Percentiles rank a stretch among this genome's conserved stretches.
Evolutionary conservation across 2,888 invertebrate genomes (phyloP).

Genomic region (Isotomurus palustris): DNA sequence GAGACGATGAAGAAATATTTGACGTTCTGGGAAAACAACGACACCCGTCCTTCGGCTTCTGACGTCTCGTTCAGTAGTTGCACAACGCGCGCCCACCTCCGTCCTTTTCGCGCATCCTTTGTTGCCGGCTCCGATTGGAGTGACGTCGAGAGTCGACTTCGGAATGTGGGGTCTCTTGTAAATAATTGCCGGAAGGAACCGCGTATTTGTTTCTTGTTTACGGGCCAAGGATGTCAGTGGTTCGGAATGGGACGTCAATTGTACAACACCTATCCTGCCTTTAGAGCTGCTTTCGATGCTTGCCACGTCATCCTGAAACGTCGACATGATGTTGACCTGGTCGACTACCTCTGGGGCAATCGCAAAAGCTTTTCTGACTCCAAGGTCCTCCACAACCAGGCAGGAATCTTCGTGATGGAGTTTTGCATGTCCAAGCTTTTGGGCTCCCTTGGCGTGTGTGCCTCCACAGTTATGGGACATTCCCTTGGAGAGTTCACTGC

Average conservation of each 20-base stretch:
- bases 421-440: slow-evolving; percentile 6
- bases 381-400: slow-evolving; percentile 2
- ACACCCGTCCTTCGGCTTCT: too few relatives aligned
- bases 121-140: too few relatives aligned
- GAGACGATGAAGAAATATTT: too few relatives aligned
- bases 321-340: slow-evolving; percentile 7
- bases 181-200: neutral
- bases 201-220: slow-evolving; percentile 26
- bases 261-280: slow-evolving; percentile 13
- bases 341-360: slow-evolving; percentile 3
- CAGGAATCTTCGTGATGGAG: slow-evolving; percentile 10
- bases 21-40: too few relatives aligned
- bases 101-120: too few relatives aligned
- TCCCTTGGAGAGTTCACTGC: slow-evolving; percentile 35
- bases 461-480: slow-evolving; percentile 26
- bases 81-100: too few relatives aligned
- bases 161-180: too few relatives aligned
- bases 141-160: too few relatives aligned
- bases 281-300: neutral
- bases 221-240: slow-evolving; percentile 28
- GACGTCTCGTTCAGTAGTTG: too few relatives aligned
- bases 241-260: slow-evolving; percentile 20
- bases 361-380: neutral
- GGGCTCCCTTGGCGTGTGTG: slow-evolving; percentile 4
- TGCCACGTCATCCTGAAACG: slow-evolving; percentile 8